Percentiles rank a stretch among this genome's conserved stretches.
Conservation (phyloP, 2,113 vertebrate species). For the Saimiri boliviensis region DNA sequence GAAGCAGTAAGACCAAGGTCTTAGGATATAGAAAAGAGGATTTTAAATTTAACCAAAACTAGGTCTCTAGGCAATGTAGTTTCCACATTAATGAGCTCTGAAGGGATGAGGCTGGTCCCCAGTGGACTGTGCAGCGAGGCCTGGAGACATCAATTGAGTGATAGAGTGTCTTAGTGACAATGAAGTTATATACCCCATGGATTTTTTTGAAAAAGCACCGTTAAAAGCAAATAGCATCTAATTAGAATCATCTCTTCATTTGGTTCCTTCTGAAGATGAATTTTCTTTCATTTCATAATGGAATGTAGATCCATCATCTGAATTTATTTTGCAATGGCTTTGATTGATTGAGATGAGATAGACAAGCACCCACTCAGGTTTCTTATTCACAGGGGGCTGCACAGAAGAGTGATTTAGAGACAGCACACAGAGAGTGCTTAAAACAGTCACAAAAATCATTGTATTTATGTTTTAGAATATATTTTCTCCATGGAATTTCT, state of each 20-base stretch:
- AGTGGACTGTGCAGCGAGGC: not conserved
- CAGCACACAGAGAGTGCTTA: not conserved
- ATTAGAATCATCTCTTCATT: slow-evolving; percentile 28
- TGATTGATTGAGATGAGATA: not conserved
- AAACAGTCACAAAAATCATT: not conserved
- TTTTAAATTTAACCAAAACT: slow-evolving; percentile 37
- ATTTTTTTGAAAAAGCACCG: not conserved
- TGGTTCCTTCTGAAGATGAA: not conserved
- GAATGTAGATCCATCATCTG: slow-evolving; percentile 54
- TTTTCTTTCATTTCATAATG: slow-evolving; percentile 58
- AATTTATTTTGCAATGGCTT: slow-evolving; percentile 45
- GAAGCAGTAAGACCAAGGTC: not conserved
- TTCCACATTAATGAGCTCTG: not conserved
- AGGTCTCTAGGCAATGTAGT: not conserved
- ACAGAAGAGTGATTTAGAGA: slow-evolving; percentile 25
- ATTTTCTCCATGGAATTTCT: slow-evolving; percentile 19
- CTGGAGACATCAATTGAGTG: slow-evolving; percentile 21
- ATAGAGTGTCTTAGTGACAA: not conserved
- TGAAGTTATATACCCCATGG: not conserved
- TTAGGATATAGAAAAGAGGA: not conserved
- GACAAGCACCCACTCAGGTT: not conserved
- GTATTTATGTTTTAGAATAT: slow-evolving; percentile 52
- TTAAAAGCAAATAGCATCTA: not conserved
- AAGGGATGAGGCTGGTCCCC: not conserved
- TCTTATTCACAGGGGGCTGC: not conserved